These are phyloP conservation scores for Microplitis deprimator DNA, from an alignment of 2,888 invertebrate species.

Conservation along the genomic window DNA sequence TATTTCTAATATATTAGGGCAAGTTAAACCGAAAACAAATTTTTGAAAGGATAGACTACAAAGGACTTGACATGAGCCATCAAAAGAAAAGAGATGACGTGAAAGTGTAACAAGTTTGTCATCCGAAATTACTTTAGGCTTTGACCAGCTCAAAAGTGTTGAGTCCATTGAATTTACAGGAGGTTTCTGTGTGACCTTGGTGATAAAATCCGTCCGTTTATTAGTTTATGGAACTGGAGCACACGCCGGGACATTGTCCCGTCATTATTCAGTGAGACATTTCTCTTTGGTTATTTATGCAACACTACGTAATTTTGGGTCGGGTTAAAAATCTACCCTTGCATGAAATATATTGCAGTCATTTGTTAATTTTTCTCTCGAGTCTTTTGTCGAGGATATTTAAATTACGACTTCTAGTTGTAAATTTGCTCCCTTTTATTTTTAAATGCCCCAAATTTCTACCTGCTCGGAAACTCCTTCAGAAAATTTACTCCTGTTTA, in stretches of 20 bases:
- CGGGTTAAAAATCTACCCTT: slow-evolving; percentile 31
- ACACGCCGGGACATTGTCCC: slow-evolving; percentile 57
- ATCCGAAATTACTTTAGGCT: neutral
- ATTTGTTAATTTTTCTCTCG: neutral
- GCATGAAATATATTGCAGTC: neutral
- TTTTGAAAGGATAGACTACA: neutral
- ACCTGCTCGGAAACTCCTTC: neutral
- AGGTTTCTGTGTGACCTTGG: slow-evolving; percentile 7
- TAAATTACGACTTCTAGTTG: too few species aligned
- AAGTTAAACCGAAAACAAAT: neutral
- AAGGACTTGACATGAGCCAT: neutral
- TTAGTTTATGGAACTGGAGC: slow-evolving; percentile 64
- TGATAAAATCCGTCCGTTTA: slow-evolving; percentile 50
- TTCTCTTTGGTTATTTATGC: slow-evolving; percentile 57
- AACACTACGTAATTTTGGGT: slow-evolving; percentile 57
- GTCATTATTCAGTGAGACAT: slow-evolving; percentile 46
- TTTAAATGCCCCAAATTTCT: neutral
- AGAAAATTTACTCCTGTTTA: too few species aligned
- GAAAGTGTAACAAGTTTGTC: slow-evolving; percentile 1
- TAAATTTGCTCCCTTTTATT: too few species aligned
- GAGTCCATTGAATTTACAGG: too few species aligned
- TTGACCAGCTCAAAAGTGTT: too few species aligned
- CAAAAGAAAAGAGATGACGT: slow-evolving; percentile 48
- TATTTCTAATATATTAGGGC: neutral
- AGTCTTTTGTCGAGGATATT: neutral